Percentiles rank a stretch among this genome's conserved stretches.
These are phyloP conservation scores for Setipinna tenuifilis DNA, from an alignment of 2,797 vertebrate species.

Conservation along the genomic window DNA sequence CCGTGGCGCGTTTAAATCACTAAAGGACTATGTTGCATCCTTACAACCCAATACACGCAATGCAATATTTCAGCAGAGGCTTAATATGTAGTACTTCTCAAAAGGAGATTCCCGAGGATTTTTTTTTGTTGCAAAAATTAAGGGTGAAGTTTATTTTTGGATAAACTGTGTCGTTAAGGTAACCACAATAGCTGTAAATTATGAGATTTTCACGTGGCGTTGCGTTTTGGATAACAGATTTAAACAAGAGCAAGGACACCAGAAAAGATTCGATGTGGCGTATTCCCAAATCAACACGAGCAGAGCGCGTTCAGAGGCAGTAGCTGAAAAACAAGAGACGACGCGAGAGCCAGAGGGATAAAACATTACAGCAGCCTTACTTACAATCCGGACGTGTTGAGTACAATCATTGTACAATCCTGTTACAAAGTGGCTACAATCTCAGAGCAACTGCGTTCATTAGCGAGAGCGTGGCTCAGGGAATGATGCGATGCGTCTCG, in stretches of 20 bases:
- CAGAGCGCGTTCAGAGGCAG: not conserved
- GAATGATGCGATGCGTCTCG: slow-evolving; percentile 2
- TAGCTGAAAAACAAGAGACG: not conserved
- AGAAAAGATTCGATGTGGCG: slow-evolving; percentile 5
- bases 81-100: not conserved
- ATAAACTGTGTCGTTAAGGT: not conserved
- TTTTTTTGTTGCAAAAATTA: not conserved
- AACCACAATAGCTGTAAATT: not conserved
- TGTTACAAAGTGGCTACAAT: not conserved
- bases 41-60: not conserved
- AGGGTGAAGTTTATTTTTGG: not conserved
- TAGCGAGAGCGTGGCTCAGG: not conserved
- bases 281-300: not conserved
- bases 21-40: not conserved
- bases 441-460: not conserved
- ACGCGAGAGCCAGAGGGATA: slow-evolving; percentile 4
- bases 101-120: not conserved
- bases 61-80: not conserved
- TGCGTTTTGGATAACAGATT: not conserved
- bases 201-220: too few species aligned
- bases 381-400: not conserved
- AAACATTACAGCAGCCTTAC: not conserved
- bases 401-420: not conserved
- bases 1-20: not conserved
- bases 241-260: not conserved